phyloP scores from a whole-genome alignment of 2,113 vertebrate genomes.

The Agelaius phoeniceus region DNA sequence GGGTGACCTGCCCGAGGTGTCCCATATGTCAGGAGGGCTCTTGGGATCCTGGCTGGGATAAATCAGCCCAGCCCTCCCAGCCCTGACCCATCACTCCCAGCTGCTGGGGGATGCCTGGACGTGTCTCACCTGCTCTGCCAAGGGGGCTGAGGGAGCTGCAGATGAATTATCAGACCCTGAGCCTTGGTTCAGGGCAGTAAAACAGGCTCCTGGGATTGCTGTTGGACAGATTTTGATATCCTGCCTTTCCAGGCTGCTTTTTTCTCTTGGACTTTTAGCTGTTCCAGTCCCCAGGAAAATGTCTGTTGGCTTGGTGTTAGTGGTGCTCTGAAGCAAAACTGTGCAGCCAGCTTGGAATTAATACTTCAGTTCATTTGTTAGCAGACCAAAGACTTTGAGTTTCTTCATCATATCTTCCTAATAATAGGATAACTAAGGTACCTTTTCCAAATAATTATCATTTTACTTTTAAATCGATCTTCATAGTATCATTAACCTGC shows the following conservation, averaged over 20 bases:
- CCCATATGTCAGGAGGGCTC: rapidly evolving
- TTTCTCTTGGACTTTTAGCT: not conserved
- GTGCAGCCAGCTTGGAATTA: not conserved
- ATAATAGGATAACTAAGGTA: not conserved
- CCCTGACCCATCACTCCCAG: not conserved
- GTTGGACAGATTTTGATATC: not conserved
- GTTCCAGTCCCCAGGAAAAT: not conserved
- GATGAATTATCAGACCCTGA: not conserved
- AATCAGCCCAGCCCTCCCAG: not conserved
- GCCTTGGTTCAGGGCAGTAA: not conserved
- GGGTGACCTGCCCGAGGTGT: not conserved
- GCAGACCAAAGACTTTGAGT: not conserved
- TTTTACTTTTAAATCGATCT: not conserved
- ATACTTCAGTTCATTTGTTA: not conserved
- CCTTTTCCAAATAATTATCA: not conserved
- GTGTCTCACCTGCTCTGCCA: not conserved
- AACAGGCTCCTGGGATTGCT: not conserved
- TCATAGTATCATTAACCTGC: not conserved
- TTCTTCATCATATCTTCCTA: not conserved
- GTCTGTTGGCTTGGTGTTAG: not conserved
- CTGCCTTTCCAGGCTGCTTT: not conserved
- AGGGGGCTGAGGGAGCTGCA: not conserved
- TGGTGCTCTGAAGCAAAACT: not conserved
- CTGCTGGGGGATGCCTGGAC: not conserved
- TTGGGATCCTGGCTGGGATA: not conserved